Conservation (phyloP, 2,888 invertebrate genomes). For the Arrhopalites spinosus region DNA sequence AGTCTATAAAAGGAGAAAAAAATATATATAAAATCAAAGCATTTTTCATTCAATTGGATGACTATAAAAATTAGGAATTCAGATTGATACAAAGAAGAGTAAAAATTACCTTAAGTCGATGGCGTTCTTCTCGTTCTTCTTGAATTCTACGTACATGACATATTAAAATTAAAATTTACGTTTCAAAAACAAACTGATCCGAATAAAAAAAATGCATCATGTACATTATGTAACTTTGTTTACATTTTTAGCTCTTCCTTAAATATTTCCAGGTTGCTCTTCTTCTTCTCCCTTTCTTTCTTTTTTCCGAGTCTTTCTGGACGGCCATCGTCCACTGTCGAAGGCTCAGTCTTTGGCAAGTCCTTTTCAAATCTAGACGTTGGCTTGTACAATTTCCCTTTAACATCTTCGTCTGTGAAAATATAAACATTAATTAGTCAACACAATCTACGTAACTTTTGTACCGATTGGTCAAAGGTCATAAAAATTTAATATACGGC, state of each 20-base stretch:
- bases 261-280: constrained; percentile 95
- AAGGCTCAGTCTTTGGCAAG: constrained; percentile 58
- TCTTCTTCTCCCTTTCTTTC: constrained; percentile 83
- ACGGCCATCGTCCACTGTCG: constrained; percentile 81
- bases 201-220: too few relatives aligned
- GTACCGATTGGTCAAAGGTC: not conserved
- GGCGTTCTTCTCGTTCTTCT: constrained; percentile 94
- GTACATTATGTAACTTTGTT: constrained; percentile 83
- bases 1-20: constrained; percentile 32
- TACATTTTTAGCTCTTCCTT: constrained; percentile 96
- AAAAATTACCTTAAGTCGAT: constrained; percentile 61
- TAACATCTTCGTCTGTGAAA: constrained; percentile 78
- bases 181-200: too few relatives aligned
- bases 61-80: too few relatives aligned
- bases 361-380: constrained; percentile 73
- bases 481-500: too few relatives aligned
- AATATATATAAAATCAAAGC: too few relatives aligned
- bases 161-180: too few relatives aligned
- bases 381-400: constrained; percentile 90
- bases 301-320: constrained; percentile 69
- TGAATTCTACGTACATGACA: too few relatives aligned
- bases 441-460: not conserved
- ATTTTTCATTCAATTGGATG: too few relatives aligned
- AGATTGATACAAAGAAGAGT: too few relatives aligned
- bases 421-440: constrained; percentile 12